Conservation (phyloP, 1,140 invertebrate species). For the Saccostrea cuccullata region DNA sequence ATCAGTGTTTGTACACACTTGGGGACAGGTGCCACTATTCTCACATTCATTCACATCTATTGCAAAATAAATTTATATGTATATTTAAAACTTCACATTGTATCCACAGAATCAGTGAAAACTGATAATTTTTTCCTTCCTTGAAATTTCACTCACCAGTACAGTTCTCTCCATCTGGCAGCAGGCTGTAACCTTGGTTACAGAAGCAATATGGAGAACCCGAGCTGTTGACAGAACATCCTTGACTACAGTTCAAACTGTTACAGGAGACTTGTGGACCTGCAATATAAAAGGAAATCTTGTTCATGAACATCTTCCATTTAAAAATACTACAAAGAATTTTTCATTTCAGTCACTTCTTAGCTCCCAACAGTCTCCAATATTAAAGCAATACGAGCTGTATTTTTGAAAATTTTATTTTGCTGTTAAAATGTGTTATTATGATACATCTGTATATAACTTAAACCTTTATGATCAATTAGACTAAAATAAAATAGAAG, state of each 20-base stretch:
- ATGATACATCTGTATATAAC: too few species aligned
- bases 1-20: slow-evolving; percentile 43
- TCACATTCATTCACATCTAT: slow-evolving; percentile 54
- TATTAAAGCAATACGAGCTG: too few species aligned
- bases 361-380: too few species aligned
- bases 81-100: not conserved
- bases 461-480: too few species aligned
- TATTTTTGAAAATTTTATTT: too few species aligned
- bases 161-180: not conserved
- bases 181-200: not conserved
- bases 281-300: not conserved
- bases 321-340: not conserved
- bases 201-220: slow-evolving; percentile 1
- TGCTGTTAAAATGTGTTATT: too few species aligned
- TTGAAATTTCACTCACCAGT: not conserved
- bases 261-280: not conserved
- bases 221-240: slow-evolving; percentile 17
- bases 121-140: too few species aligned
- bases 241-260: slow-evolving; percentile 7
- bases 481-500: too few species aligned
- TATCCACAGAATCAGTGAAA: not conserved
- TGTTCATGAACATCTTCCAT: not conserved
- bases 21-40: slow-evolving; percentile 30
- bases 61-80: not conserved
- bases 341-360: not conserved